Conservation (phyloP, 2,113 vertebrate genomes). For the Lagopus leucura region DNA sequence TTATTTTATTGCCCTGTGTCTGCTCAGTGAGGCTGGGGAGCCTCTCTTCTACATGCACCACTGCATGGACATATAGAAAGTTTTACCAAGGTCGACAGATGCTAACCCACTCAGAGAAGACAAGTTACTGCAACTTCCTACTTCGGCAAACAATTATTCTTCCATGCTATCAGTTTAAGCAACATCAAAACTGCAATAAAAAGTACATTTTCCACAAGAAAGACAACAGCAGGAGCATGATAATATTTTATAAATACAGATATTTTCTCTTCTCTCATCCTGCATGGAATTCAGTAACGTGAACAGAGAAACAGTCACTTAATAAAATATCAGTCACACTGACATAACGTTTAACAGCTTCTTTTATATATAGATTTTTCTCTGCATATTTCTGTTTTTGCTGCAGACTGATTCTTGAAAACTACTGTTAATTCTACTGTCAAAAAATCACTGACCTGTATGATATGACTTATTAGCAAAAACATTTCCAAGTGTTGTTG, state of each 20-base stretch:
- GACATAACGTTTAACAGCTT: background rate
- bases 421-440: background rate
- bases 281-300: background rate
- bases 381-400: background rate
- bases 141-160: conserved; percentile 1
- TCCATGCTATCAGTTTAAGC: background rate
- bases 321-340: background rate
- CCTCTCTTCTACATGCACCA: background rate
- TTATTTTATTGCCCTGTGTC: background rate
- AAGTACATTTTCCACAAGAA: background rate
- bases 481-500: background rate
- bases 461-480: background rate
- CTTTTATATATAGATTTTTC: background rate
- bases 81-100: background rate
- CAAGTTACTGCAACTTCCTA: background rate
- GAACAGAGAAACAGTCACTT: background rate
- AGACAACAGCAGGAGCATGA: background rate
- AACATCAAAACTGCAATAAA: conserved; percentile 2
- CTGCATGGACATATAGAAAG: background rate
- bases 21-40: background rate
- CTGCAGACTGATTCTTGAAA: background rate
- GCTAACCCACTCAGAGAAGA: conserved; percentile 7
- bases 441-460: background rate
- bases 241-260: background rate
- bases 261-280: background rate